phyloP scores from a whole-genome alignment of 37 sponge, comb jelly and placozoan genomes.

The Hormiphora californensis region DNA sequence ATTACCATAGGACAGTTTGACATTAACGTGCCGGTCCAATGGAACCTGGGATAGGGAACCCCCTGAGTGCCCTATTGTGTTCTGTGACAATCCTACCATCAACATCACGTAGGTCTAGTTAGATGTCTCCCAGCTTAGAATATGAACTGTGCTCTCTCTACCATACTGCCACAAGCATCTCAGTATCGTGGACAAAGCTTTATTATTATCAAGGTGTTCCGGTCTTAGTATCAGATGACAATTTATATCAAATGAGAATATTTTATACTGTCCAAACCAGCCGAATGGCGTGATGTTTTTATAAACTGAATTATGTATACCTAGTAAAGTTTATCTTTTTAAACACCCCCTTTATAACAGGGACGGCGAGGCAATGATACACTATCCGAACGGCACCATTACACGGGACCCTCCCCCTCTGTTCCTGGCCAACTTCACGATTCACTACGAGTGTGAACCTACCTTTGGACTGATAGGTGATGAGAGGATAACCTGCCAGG shows the following conservation, averaged over 20 bases:
- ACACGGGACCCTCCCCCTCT: too few species aligned
- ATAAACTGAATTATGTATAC: too few species aligned
- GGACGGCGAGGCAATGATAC: slow-evolving; percentile 5
- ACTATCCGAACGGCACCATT: neutral
- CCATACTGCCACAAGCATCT: too few species aligned
- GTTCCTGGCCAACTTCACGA: neutral
- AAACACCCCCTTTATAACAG: neutral
- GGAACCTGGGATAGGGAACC: neutral
- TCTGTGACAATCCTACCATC: neutral
- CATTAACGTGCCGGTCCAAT: neutral
- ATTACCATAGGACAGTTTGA: neutral
- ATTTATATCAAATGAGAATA: too few species aligned
- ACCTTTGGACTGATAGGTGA: neutral
- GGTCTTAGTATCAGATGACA: too few species aligned
- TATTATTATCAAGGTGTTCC: too few species aligned
- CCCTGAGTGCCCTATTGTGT: neutral
- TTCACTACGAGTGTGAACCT: slow-evolving; percentile 4
- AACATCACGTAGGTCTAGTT: neutral
- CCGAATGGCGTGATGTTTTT: too few species aligned
- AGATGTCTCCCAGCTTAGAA: neutral
- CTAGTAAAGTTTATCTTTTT: too few species aligned
- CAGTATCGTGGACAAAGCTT: too few species aligned
- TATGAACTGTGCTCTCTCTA: too few species aligned
- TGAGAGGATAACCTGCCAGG: neutral
- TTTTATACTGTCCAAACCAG: too few species aligned